Conservation (phyloP, 2,888 invertebrate genomes). For the Lacanobia wlatinum region DNA sequence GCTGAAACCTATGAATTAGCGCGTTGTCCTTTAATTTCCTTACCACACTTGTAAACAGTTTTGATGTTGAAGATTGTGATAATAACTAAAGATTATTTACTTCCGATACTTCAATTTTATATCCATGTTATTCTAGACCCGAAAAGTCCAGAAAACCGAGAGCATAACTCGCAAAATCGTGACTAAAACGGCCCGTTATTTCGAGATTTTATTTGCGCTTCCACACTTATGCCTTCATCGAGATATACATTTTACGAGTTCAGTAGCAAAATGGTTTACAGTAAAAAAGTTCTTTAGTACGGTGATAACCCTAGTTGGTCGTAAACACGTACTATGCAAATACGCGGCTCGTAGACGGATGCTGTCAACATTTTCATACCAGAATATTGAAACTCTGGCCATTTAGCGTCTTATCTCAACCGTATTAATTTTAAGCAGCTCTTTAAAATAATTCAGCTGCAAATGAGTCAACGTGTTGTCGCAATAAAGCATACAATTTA, state of each 20-base stretch:
- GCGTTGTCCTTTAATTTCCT: background rate
- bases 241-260: conserved; percentile 63
- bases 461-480: conserved; percentile 51
- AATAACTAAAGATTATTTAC: conserved; percentile 10
- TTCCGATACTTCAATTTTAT: conserved; percentile 16
- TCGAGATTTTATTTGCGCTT: conserved; percentile 53
- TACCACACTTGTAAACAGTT: background rate
- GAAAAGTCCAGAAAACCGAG: conserved; percentile 17
- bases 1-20: background rate
- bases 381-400: conserved; percentile 69
- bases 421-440: conserved; percentile 56
- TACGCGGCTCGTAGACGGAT: conserved; percentile 72
- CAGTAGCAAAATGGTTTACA: conserved; percentile 55
- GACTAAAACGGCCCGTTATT: conserved; percentile 29
- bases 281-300: conserved; percentile 58
- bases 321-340: conserved; percentile 80
- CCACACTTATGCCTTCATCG: conserved; percentile 48
- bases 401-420: conserved; percentile 61
- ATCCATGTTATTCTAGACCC: conserved; percentile 28
- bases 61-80: background rate
- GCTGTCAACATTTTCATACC: conserved; percentile 81
- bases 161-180: conserved; percentile 44
- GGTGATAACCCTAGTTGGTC: conserved; percentile 76
- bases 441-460: conserved; percentile 52
- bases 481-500: conserved; percentile 61